Base-by-base conservation (phyloP, 1,140 invertebrate species). In the Andrena cerasifolii region DNA sequence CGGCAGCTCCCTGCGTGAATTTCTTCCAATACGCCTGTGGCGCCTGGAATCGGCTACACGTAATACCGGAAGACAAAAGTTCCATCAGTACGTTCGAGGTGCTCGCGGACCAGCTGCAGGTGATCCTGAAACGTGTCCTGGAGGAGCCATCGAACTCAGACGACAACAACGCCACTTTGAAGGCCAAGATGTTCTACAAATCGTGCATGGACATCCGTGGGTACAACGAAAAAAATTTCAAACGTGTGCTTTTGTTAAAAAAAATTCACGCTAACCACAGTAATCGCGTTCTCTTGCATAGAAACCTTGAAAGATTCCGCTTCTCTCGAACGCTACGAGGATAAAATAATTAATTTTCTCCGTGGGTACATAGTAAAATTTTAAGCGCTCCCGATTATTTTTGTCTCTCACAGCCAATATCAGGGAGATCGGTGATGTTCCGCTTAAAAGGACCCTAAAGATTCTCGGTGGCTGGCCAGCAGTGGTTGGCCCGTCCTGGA, bases 1-100 rank as follows among this genome's bases (percentile, higher is more conserved):
- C 93, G 0, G 95, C 95, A 0, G 95, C 97, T 89, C 97, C 98
- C 10, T 98, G 97, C 90, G 94, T 94, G 24, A 96, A 98, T 89
- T 98, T 98, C 92, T 98, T 97, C 92, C 96, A 97, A 91, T 98
- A 95, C 87, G 97, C 97, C 0, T 98, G 97, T 86, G 97, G 97
- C 1, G 95, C 96, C 1, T 98, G 97, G 97, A 98, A 98, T 89
- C 96, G 95, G 85, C 94, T 96, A 72, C 96, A 98, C 93, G 93
- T 97, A 3, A 98, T 98, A 84, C 97, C 98, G 0, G 97, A 98
- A 87, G 97, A 98, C 87, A 94, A 95, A 82, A 95, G 97, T 79
- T 97, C 96, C 21, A 97, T 97, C 63, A 97, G 96, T 86, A 98
- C 97, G 0, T 98, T 98, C 88, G 97, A 98, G 92, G 96, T 97